These are phyloP conservation scores for Mycogona germanica DNA, from an alignment of 2,888 invertebrate genomes.

Conservation along the genomic window DNA sequence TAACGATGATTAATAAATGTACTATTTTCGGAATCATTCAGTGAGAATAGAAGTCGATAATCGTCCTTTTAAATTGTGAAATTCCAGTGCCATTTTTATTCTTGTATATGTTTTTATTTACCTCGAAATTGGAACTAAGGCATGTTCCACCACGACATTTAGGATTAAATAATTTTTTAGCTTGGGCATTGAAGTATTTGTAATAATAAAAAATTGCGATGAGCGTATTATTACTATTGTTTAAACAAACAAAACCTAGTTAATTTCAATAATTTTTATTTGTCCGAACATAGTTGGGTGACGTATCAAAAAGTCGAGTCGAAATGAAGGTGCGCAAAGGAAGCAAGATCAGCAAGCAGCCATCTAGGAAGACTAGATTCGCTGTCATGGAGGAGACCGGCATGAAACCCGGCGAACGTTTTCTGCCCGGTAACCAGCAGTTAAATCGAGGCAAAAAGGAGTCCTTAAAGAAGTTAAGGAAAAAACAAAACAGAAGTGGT, in stretches of 20 bases:
- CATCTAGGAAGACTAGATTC: background rate
- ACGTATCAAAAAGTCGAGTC: background rate
- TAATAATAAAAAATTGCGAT: background rate
- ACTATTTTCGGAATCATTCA: no score
- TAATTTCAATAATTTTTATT: background rate
- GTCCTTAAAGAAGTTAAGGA: slow-evolving; percentile 54
- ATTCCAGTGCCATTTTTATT: no score
- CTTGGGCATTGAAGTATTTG: no score
- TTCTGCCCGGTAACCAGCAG: slow-evolving; percentile 45
- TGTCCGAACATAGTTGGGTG: background rate
- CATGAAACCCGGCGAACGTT: background rate
- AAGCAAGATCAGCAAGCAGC: background rate
- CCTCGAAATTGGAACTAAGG: no score
- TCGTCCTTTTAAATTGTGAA: no score
- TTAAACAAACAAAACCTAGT: no score
- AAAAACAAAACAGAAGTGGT: slow-evolving; percentile 31
- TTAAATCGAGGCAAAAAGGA: slow-evolving; percentile 47
- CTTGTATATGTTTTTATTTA: no score
- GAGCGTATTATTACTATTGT: background rate
- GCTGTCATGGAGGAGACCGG: background rate
- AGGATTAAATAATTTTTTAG: no score
- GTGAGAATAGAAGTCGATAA: no score
- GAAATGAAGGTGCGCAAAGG: background rate
- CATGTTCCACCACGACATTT: no score
- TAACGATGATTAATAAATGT: background rate